Percentiles rank a stretch among this genome's conserved stretches.
phyloP scores from a whole-genome alignment of 2,113 vertebrate genomes.

The Cebidichthys violaceus region DNA sequence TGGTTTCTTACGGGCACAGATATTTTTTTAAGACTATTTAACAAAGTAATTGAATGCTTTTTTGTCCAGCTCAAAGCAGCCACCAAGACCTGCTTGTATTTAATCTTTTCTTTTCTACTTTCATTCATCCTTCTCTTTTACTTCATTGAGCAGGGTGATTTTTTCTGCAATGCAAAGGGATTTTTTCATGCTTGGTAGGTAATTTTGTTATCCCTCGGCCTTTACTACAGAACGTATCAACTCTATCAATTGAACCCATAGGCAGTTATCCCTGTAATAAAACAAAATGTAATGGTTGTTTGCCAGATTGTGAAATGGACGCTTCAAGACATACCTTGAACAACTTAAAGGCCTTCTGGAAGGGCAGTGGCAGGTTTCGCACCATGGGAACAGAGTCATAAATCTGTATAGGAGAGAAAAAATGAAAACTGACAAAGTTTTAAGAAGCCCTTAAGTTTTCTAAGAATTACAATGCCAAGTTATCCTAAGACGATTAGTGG shows the following conservation, averaged over 20 bases:
- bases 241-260: no score
- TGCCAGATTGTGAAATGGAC: neutral
- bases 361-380: constrained; percentile 37
- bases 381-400: constrained; percentile 22
- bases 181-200: neutral
- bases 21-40: neutral
- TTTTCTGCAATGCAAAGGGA: neutral
- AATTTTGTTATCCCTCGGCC: neutral
- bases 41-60: neutral
- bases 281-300: neutral
- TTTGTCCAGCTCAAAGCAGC: neutral
- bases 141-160: neutral
- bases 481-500: no score
- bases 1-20: neutral
- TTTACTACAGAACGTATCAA: neutral
- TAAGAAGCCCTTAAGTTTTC: neutral
- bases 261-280: neutral
- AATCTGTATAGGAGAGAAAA: constrained; percentile 11
- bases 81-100: neutral
- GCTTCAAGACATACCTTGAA: constrained; percentile 1
- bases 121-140: neutral
- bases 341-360: constrained; percentile 13
- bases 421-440: neutral
- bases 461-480: neutral
- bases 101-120: neutral